Percentiles rank a stretch among this genome's conserved stretches.
Conservation (phyloP, 1,140 invertebrate genomes). For the Zaprionus inermis region DNA sequence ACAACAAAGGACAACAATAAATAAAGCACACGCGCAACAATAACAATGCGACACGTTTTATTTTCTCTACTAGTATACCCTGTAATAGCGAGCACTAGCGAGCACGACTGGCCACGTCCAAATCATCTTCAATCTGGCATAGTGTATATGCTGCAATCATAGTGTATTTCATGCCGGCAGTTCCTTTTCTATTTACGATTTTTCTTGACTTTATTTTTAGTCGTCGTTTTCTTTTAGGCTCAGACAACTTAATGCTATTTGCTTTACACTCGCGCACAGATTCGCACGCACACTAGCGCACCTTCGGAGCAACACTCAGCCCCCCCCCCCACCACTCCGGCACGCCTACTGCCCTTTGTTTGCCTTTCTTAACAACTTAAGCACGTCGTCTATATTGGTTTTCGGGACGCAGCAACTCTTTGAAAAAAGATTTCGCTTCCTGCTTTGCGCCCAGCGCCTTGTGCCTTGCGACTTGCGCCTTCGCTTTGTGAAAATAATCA, state of each 20-base stretch:
- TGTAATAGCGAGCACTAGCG: not conserved
- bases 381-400: slow-evolving; percentile 80
- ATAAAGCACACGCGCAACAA: slow-evolving; percentile 69
- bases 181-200: not conserved
- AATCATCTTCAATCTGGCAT: not conserved
- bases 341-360: slow-evolving; percentile 58
- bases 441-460: slow-evolving; percentile 75
- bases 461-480: slow-evolving; percentile 66
- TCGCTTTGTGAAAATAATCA: slow-evolving; percentile 82
- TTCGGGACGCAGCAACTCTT: slow-evolving; percentile 60
- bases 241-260: slow-evolving; percentile 82
- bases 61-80: slow-evolving; percentile 17
- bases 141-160: not conserved
- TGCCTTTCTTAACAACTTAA: slow-evolving; percentile 81
- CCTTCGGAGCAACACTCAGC: too few species aligned
- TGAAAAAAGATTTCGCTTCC: slow-evolving; percentile 65
- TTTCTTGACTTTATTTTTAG: slow-evolving; percentile 56
- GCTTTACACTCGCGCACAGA: slow-evolving; percentile 54
- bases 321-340: too few species aligned
- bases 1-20: slow-evolving; percentile 72
- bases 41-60: slow-evolving; percentile 35
- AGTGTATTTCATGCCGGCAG: slow-evolving; percentile 16
- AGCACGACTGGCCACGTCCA: not conserved
- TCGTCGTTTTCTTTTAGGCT: slow-evolving; percentile 56
- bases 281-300: slow-evolving; percentile 14